These are phyloP conservation scores for Dascyllus trimaculatus DNA, from an alignment of 2,113 vertebrate species.

Conservation along the genomic window DNA sequence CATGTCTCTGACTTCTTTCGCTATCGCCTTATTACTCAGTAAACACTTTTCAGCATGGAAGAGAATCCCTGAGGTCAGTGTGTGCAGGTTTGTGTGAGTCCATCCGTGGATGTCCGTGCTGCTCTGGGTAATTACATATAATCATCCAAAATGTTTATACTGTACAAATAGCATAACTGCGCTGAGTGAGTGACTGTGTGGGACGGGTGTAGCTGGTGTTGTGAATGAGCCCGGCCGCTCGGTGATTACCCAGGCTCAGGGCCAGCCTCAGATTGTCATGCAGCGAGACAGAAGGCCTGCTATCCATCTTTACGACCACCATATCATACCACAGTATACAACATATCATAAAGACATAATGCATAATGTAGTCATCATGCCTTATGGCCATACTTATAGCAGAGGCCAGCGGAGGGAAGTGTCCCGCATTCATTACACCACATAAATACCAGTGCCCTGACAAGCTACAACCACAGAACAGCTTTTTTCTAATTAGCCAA, in stretches of 20 bases:
- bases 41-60: constrained; percentile 64
- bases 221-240: constrained; percentile 42
- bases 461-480: not conserved
- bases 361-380: not conserved
- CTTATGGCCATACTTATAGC: not conserved
- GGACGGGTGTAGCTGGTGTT: constrained; percentile 39
- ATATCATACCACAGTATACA: constrained; percentile 14
- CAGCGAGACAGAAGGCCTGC: constrained; percentile 24
- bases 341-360: constrained; percentile 9
- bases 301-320: constrained; percentile 20
- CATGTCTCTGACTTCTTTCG: constrained; percentile 62
- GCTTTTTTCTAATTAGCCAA: constrained; percentile 2
- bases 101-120: constrained; percentile 48
- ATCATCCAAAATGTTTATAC: constrained; percentile 81
- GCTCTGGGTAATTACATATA: constrained; percentile 77
- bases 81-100: constrained; percentile 51
- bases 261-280: constrained; percentile 54
- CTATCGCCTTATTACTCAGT: constrained; percentile 65
- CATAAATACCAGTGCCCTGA: not conserved
- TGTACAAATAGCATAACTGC: constrained; percentile 74
- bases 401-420: constrained; percentile 2
- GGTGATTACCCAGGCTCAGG: constrained; percentile 56
- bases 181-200: constrained; percentile 60
- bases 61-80: constrained; percentile 66
- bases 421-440: not conserved